Evolutionary conservation across 2,113 vertebrate genomes (phyloP), one percentile per base, ranked within the genome.

Genomic region (Anthoscopus minutus): DNA sequence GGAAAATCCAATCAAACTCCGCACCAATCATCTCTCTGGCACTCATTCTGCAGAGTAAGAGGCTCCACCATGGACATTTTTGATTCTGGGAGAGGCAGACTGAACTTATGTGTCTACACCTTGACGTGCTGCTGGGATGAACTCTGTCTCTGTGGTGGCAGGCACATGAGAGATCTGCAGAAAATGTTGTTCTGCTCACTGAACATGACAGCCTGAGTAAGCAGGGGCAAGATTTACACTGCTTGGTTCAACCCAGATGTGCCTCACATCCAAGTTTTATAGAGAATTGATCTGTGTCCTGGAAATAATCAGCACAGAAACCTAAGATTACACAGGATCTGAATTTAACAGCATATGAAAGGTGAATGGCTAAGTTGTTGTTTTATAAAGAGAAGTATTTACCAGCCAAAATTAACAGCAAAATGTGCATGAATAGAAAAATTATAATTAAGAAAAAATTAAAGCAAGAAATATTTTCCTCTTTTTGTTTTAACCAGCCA

Each of bases 31-130:
- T 19, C 21, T 72, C 76, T 54, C 23, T 67, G 66, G 44, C 12
- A 62, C 6, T 27, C 38, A 25, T 45, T 66, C 47, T 2, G 0
- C 18, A 62, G 35, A 86, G 13, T 15, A 73, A 78, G 38, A 78
- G 37, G 21, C 30, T 78, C 56, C 27, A 78, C 9, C 5, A 71
- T 4, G 0, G 18, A 7, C 2, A 16, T 6, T 64, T 81, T 42
- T 71, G 30, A 3, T 67, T 73, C 65, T 58, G 31, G 65, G 44
- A 90, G 40, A 72, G 27, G 44, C 4, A 48, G 15, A 47, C 11
- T 0, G 4, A 86, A 50, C 15, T 1, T 2, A 28, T 4, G 20
- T 11, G 30, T 42, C 1, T 3, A 37, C 0, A 4, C 35, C 18
- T 10, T 13, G n/a, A 53, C 31, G 62, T 0, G 3, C 33, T 76